phyloP scores from a whole-genome alignment of 2,113 vertebrate genomes.

The Amazona vittata region DNA sequence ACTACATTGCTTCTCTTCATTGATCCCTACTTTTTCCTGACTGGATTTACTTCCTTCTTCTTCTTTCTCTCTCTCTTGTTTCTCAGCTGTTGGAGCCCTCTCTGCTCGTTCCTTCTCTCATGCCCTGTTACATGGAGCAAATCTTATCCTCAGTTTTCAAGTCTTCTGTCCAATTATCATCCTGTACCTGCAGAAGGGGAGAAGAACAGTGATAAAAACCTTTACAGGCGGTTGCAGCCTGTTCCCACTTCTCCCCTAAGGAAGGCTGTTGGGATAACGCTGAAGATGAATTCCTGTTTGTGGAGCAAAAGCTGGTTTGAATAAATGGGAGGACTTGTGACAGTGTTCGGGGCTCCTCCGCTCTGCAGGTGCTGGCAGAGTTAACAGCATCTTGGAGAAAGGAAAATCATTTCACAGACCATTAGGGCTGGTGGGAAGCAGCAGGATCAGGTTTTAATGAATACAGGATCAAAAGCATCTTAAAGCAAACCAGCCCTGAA shows the following conservation, averaged over 20 bases:
- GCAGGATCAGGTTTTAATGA: slow-evolving; percentile 68
- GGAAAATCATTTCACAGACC: slow-evolving; percentile 33
- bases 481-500: slow-evolving; percentile 62
- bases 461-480: slow-evolving; percentile 72
- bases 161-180: slow-evolving; percentile 46
- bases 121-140: neutral
- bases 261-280: neutral
- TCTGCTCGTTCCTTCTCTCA: neutral
- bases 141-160: neutral
- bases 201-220: neutral
- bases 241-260: neutral
- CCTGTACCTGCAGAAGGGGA: neutral
- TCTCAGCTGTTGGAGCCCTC: neutral
- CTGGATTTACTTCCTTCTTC: neutral
- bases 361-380: slow-evolving; percentile 10
- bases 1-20: neutral
- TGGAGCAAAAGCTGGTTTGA: neutral
- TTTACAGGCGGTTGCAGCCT: neutral
- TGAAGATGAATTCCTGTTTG: neutral
- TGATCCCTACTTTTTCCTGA: neutral
- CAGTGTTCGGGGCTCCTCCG: neutral
- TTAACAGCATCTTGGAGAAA: slow-evolving; percentile 32
- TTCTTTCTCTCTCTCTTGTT: no score
- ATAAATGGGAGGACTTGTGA: neutral
- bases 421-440: slow-evolving; percentile 62